These are phyloP conservation scores for Thymelicus acteon DNA, from an alignment of 2,888 invertebrate species.

Conservation along the genomic window DNA sequence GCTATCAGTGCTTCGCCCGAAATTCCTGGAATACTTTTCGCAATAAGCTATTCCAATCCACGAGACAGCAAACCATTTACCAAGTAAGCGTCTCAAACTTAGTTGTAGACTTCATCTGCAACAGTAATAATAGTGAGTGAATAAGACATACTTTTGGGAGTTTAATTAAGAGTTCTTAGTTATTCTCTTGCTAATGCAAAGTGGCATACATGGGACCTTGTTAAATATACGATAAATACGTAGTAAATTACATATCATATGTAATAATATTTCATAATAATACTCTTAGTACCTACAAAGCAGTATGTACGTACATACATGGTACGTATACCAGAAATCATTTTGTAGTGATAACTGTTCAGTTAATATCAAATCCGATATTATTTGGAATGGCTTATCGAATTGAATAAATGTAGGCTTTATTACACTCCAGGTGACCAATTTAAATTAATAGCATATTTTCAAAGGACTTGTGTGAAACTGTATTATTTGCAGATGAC, in stretches of 20 bases:
- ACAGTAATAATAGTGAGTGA: not conserved
- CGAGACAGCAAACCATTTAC: not conserved
- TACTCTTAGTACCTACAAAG: too few species aligned
- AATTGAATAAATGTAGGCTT: not conserved
- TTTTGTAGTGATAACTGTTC: not conserved
- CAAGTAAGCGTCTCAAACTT: not conserved
- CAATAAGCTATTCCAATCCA: not conserved
- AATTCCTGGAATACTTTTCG: not conserved
- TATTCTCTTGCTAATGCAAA: too few species aligned
- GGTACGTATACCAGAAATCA: not conserved
- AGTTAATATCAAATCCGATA: conserved; percentile 5
- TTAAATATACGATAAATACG: too few species aligned
- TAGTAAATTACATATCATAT: too few species aligned
- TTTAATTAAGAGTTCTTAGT: not conserved
- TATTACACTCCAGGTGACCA: not conserved
- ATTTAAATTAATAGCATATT: not conserved
- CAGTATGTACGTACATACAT: too few species aligned
- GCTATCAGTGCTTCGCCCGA: too few species aligned
- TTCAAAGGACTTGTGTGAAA: too few species aligned
- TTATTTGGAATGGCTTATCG: conserved; percentile 1
- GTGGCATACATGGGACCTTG: too few species aligned
- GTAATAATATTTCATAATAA: too few species aligned
- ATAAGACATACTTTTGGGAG: not conserved
- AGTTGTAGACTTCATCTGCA: not conserved
- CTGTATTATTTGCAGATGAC: too few species aligned